A percentile compares a stretch with the other conserved stretches of the same genome.
phyloP scores from a whole-genome alignment of 2,888 invertebrate genomes.

The Trichogramma evanescens region DNA sequence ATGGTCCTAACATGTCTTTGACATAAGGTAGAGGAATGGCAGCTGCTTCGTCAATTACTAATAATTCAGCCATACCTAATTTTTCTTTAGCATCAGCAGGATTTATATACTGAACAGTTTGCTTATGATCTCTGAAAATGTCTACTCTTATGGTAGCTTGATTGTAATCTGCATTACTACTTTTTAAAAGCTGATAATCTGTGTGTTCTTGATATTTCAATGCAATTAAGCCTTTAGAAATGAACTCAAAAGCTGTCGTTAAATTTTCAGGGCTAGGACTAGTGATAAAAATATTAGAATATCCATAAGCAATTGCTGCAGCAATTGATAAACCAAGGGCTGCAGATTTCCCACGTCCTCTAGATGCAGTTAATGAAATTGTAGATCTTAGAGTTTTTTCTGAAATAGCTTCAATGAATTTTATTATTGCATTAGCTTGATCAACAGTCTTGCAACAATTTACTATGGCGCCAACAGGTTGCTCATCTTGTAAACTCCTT shows the following conservation, averaged over 20 bases:
- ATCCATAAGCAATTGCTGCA: constrained; percentile 74
- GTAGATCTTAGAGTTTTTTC: constrained; percentile 85
- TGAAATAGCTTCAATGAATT: constrained; percentile 90
- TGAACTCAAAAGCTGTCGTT: constrained; percentile 93
- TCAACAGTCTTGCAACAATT: constrained; percentile 88
- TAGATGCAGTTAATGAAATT: constrained; percentile 88
- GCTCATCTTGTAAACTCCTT: constrained; percentile 78
- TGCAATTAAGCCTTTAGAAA: constrained; percentile 71
- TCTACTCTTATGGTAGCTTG: constrained; percentile 93
- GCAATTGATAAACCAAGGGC: constrained; percentile 89
- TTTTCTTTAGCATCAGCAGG: constrained; percentile 80
- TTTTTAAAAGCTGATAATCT: constrained; percentile 90
- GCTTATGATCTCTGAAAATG: constrained; percentile 80
- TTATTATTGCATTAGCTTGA: constrained; percentile 85
- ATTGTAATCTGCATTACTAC: constrained; percentile 92
- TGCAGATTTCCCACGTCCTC: constrained; percentile 98
- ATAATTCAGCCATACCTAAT: constrained; percentile 85
- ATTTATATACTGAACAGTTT: constrained; percentile 93
- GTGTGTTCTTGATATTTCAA: constrained; percentile 91
- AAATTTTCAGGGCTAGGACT: constrained; percentile 98
- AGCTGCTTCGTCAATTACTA: constrained; percentile 97
- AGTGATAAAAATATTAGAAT: constrained; percentile 93
- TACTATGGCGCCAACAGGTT: constrained; percentile 83
- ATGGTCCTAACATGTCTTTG: constrained; percentile 80
- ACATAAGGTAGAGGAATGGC: constrained; percentile 94